phyloP scores from a whole-genome alignment of 2,888 invertebrate genomes.

The Chrysomela aeneicollis region DNA sequence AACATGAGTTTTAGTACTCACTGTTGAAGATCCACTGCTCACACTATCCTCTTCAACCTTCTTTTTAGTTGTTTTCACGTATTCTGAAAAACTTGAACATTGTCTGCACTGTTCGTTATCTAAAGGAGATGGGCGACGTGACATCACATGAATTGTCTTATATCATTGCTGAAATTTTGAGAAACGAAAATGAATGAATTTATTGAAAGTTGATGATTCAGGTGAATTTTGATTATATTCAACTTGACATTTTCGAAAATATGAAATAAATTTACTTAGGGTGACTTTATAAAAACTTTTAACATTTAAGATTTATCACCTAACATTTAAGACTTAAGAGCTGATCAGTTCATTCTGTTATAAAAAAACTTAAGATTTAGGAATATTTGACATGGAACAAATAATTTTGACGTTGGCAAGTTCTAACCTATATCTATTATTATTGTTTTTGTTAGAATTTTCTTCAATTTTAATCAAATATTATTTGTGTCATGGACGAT shows the following conservation, averaged over 20 bases:
- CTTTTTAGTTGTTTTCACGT: slow-evolving; percentile 56
- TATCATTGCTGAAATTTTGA: slow-evolving; percentile 38
- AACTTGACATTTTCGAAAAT: slow-evolving; percentile 1
- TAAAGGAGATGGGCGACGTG: slow-evolving; percentile 56
- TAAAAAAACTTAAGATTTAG: no score
- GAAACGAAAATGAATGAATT: slow-evolving; percentile 8
- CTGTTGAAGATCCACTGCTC: slow-evolving; percentile 26
- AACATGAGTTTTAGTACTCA: slow-evolving; percentile 15
- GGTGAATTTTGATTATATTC: background rate
- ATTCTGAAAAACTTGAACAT: slow-evolving; percentile 60
- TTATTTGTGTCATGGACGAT: no score
- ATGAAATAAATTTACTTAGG: no score
- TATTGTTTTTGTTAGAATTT: no score
- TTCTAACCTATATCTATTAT: no score
- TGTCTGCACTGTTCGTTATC: slow-evolving; percentile 59
- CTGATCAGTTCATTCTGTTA: no score
- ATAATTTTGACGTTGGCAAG: no score
- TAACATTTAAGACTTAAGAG: no score
- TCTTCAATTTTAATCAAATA: no score
- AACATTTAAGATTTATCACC: no score
- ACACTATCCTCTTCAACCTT: slow-evolving; percentile 42
- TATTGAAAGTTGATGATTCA: background rate
- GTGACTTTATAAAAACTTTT: no score
- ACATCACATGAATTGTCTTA: slow-evolving; percentile 44
- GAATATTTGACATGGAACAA: no score